A percentile compares a stretch with the other conserved stretches of the same genome.
These are phyloP conservation scores for Andrena flavipes DNA, from an alignment of 2,888 invertebrate genomes.

Conservation along the genomic window DNA sequence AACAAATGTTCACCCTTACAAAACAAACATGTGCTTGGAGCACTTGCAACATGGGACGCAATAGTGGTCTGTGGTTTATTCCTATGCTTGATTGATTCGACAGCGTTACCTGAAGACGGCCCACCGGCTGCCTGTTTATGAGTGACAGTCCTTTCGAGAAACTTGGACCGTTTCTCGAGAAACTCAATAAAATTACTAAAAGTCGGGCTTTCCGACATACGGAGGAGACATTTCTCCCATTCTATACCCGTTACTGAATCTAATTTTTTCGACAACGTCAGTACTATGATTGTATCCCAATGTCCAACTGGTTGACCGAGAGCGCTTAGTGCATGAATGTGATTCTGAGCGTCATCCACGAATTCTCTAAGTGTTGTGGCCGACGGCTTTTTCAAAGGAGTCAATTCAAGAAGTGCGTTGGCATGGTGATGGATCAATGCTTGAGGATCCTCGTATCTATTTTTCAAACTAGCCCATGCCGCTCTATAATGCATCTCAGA, in stretches of 20 bases:
- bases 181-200: background rate
- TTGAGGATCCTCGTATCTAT: conserved; percentile 3
- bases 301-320: background rate
- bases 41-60: background rate
- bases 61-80: background rate
- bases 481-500: background rate
- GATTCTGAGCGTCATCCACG: background rate
- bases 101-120: background rate
- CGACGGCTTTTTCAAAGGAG: background rate
- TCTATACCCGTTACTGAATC: background rate
- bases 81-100: background rate
- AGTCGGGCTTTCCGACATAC: background rate
- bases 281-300: background rate
- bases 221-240: background rate
- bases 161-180: background rate
- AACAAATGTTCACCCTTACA: background rate
- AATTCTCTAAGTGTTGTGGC: background rate
- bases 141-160: background rate
- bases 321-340: background rate
- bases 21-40: background rate
- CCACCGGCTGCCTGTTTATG: background rate
- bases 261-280: background rate
- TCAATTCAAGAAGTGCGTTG: background rate
- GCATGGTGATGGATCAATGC: background rate
- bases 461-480: background rate